phyloP scores from a whole-genome alignment of 2,888 invertebrate genomes.

The Ptilodon capucinus region DNA sequence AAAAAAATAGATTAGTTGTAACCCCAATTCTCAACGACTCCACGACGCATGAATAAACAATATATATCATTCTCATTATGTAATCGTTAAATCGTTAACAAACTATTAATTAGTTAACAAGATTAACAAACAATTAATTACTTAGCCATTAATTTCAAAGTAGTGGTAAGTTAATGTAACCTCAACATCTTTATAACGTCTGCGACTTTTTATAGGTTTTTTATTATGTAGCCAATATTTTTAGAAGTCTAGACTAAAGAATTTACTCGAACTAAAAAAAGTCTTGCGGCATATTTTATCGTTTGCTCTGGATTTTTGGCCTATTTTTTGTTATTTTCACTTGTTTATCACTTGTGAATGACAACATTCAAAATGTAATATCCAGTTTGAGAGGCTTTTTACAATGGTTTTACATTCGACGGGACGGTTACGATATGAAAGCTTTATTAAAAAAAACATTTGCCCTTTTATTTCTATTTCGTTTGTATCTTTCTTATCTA shows the following conservation, averaged over 20 bases:
- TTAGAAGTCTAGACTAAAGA: conserved; percentile 9
- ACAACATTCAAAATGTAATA: conserved; percentile 3
- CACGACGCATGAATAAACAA: neutral
- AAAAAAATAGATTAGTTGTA: neutral
- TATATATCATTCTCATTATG: neutral
- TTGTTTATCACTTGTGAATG: neutral
- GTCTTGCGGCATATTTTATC: neutral
- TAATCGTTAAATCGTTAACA: conserved; percentile 18
- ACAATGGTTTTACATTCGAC: conserved; percentile 5
- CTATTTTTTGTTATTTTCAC: conserved; percentile 2
- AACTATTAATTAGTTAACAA: conserved; percentile 18
- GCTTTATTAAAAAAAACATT: conserved; percentile 31
- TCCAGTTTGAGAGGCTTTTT: neutral
- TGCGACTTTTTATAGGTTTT: conserved; percentile 11
- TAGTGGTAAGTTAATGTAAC: conserved; percentile 7
- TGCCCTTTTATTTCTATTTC: conserved; percentile 19
- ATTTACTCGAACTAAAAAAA: conserved; percentile 4
- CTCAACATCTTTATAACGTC: conserved; percentile 12
- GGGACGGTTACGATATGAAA: neutral
- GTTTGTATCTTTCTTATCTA: conserved; percentile 9
- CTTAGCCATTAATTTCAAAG: conserved; percentile 10
- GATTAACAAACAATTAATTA: conserved; percentile 1
- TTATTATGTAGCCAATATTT: conserved; percentile 20
- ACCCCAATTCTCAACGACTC: neutral
- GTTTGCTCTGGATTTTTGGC: neutral